Evolutionary conservation across 1,140 invertebrate species (phyloP), one percentile per base, ranked within the genome.

Genomic region (Pissodes strobi): DNA sequence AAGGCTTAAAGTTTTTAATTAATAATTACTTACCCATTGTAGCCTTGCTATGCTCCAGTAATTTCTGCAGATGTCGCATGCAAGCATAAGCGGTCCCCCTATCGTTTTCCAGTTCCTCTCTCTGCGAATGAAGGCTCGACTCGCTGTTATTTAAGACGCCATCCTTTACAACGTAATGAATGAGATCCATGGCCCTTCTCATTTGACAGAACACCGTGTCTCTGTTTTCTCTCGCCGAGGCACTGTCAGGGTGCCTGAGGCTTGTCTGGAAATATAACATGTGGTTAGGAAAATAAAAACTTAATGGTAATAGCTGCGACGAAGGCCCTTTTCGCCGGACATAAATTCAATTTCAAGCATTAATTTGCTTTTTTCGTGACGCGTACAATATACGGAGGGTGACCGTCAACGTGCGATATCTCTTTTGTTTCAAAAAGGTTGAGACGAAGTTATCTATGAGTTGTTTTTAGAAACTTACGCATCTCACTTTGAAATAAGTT

Each of bases 141-240:
- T 75, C 71, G 22, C 52, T 46, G 13, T 68, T 67, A 63, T 76
- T 78, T 25, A 92, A 79, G 8, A 95, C 90, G 3, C 94, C 94
- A 75, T 98, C 95, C 76, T 95, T 94, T 13, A 98, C 93, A 43
- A 99, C 94, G 78, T 94, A 95, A 81, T 98, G 96, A 74, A 99
- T 95, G 34, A 98, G 85, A 79, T 99, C 95, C 88, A 99, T 94
- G 13, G 96, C 95, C 66, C 95, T 85, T 63, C 95, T 83, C 90
- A 99, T 99, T 80, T 97, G 94, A 74, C 93, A 95, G 80, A 97
- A 96, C 4, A 99, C 95, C 0, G 95, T 97, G 77, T 98, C 95
- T 6, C 97, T 84, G 79, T 97, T 99, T 78, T 97, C 93, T 61
- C 92, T 86, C 0, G 96, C 93, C 23, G 92, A 90, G 49, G 89